These are phyloP conservation scores for Lethrus apterus DNA, from an alignment of 1,140 invertebrate species.

Conservation along the genomic window DNA sequence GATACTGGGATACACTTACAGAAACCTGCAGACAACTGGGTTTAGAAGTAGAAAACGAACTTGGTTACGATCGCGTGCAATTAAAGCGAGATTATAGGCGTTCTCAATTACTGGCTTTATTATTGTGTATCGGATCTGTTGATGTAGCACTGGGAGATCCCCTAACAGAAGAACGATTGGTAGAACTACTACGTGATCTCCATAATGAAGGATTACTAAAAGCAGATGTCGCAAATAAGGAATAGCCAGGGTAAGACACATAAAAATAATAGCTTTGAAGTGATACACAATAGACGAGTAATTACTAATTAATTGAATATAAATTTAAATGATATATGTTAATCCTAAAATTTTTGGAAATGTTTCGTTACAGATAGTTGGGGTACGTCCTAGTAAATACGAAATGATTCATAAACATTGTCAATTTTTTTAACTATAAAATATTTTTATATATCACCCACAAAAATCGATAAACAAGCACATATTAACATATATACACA, in stretches of 20 bases:
- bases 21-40: slow-evolving; percentile 48
- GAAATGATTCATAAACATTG: too few species aligned
- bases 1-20: slow-evolving; percentile 59
- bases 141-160: slow-evolving; percentile 64
- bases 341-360: too few species aligned
- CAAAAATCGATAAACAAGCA: too few species aligned
- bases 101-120: slow-evolving; percentile 62
- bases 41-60: slow-evolving; percentile 50
- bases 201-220: slow-evolving; percentile 50
- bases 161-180: slow-evolving; percentile 57
- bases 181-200: slow-evolving; percentile 53
- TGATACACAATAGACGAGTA: too few species aligned
- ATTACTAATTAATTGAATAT: too few species aligned
- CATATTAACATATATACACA: too few species aligned
- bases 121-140: slow-evolving; percentile 71
- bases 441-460: too few species aligned
- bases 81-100: slow-evolving; percentile 59
- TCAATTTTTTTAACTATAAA: too few species aligned
- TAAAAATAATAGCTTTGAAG: too few species aligned
- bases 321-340: too few species aligned
- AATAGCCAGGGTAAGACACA: slow-evolving; percentile 1
- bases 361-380: too few species aligned
- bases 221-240: slow-evolving; percentile 20
- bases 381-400: too few species aligned
- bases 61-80: slow-evolving; percentile 48